Conservation (phyloP, 92 coral and sea anemone genomes). For the Pocillopora grandis region DNA sequence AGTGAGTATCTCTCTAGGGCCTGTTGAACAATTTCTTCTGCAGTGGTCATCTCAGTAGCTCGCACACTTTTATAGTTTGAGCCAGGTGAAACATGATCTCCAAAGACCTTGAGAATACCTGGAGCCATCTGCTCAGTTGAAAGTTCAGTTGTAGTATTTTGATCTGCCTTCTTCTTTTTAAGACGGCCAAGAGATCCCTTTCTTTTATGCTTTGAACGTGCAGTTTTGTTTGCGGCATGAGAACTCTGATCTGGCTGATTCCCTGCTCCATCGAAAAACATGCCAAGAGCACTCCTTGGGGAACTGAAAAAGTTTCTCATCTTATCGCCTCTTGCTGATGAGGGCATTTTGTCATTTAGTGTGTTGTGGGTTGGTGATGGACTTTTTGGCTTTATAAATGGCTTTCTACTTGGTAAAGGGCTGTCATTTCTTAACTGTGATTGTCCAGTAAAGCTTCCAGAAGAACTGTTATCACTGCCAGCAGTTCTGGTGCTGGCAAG, state of each 20-base stretch:
- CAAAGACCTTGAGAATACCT: slow-evolving; percentile 94
- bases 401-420: slow-evolving; percentile 27
- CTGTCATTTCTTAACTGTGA: slow-evolving; percentile 44
- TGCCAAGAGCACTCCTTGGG: slow-evolving; percentile 69
- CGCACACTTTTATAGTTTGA: slow-evolving; percentile 96
- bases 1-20: slow-evolving; percentile 87
- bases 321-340: slow-evolving; percentile 57
- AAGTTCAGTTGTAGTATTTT: slow-evolving; percentile 71
- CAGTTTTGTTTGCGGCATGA: slow-evolving; percentile 69
- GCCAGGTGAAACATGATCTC: slow-evolving; percentile 92
- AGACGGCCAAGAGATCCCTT: slow-evolving; percentile 86
- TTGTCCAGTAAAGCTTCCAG: slow-evolving; percentile 41
- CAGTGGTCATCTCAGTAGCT: slow-evolving; percentile 84
- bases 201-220: slow-evolving; percentile 65
- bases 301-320: slow-evolving; percentile 63
- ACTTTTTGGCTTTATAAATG: slow-evolving; percentile 42
- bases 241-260: slow-evolving; percentile 69
- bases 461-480: slow-evolving; percentile 61
- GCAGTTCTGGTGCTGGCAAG: slow-evolving; percentile 53
- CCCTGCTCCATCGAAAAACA: slow-evolving; percentile 78
- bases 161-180: slow-evolving; percentile 50
- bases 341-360: slow-evolving; percentile 47
- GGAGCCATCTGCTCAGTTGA: slow-evolving; percentile 96
- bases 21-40: slow-evolving; percentile 89
- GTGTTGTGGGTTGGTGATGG: slow-evolving; percentile 45